A percentile compares a stretch with the other conserved stretches of the same genome.
Conservation (phyloP, 2,797 vertebrate species). For the Allenopithecus nigroviridis region DNA sequence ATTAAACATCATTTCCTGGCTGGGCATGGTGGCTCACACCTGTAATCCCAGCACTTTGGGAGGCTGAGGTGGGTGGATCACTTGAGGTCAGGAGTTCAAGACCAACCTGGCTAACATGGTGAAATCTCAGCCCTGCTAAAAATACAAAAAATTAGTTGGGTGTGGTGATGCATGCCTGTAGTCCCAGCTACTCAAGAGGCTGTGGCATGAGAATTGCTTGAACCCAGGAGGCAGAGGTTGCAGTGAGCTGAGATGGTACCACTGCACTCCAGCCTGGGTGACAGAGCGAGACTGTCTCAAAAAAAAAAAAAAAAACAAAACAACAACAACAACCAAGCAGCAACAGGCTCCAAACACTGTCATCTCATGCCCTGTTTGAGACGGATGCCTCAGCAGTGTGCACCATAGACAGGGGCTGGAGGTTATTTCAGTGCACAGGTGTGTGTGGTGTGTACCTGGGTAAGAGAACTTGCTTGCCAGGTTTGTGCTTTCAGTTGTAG, state of each 20-base stretch:
- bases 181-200: neutral
- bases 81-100: neutral
- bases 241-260: neutral
- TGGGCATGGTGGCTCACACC: neutral
- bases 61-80: neutral
- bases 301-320: no score
- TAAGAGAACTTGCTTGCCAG: conserved; percentile 22
- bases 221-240: neutral
- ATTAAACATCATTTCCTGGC: no score
- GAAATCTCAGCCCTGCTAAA: neutral
- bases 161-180: neutral
- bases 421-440: conserved; percentile 17
- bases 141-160: neutral
- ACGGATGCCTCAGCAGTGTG: conserved; percentile 64
- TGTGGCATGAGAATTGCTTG: neutral
- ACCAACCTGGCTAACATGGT: neutral
- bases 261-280: neutral
- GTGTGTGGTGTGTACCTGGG: neutral
- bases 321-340: neutral
- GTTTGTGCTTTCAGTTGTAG: conserved; percentile 13
- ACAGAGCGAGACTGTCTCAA: neutral
- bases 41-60: neutral
- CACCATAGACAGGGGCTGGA: conserved; percentile 16
- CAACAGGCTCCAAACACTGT: conserved; percentile 63
- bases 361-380: conserved; percentile 76